phyloP scores from a whole-genome alignment of 2,797 vertebrate genomes.

The Sternotherus odoratus region DNA sequence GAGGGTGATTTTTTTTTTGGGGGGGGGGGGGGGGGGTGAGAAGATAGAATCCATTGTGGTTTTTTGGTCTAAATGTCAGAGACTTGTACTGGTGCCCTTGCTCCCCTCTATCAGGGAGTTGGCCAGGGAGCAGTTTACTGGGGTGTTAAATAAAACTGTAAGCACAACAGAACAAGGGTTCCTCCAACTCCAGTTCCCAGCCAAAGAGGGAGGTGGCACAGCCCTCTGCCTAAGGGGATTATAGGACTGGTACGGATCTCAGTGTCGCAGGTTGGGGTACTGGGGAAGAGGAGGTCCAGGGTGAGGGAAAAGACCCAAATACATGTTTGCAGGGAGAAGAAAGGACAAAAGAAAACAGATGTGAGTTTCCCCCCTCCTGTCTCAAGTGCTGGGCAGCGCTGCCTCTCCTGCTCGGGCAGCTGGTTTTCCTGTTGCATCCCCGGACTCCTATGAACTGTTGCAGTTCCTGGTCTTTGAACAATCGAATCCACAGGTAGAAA shows the following conservation, averaged over 20 bases:
- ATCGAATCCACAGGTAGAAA: slow-evolving; percentile 26
- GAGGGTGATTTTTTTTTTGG: not conserved
- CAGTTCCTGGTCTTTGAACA: not conserved
- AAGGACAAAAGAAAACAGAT: not conserved
- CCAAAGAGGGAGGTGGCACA: not conserved
- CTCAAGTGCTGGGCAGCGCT: not conserved
- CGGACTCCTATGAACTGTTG: not conserved
- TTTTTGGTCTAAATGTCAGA: not conserved
- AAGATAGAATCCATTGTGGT: not conserved
- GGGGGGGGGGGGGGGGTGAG: not conserved
- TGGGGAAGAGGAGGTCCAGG: not conserved
- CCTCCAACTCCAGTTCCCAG: not conserved
- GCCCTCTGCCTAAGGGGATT: not conserved
- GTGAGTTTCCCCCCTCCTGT: not conserved
- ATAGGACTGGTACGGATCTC: too few species aligned
- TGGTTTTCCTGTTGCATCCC: not conserved
- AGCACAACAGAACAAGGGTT: not conserved
- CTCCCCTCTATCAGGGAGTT: not conserved
- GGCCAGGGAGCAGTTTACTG: not conserved
- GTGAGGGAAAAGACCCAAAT: not conserved
- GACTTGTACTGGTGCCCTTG: not conserved
- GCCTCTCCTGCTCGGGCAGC: not conserved
- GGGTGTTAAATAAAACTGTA: slow-evolving; percentile 9
- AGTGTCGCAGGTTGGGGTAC: not conserved
- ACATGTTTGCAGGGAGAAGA: not conserved